Conservation (phyloP, 2,797 vertebrate genomes). For the Gouania willdenowi region DNA sequence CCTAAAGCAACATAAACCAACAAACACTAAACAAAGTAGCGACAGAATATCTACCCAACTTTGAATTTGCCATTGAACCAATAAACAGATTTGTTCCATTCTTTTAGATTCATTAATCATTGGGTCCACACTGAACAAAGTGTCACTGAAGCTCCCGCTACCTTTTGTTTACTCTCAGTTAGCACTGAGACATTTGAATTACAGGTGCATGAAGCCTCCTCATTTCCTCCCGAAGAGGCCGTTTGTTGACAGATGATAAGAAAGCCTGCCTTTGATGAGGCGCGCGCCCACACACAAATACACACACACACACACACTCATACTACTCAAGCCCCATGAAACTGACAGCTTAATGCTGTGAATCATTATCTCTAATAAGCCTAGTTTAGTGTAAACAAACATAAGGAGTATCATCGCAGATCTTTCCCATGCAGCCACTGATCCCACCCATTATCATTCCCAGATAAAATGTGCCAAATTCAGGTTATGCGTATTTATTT, state of each 20-base stretch:
- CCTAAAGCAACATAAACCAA: background rate
- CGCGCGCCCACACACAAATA: background rate
- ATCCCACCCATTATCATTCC: conserved; percentile 17
- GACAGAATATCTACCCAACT: background rate
- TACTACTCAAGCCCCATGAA: conserved; percentile 22
- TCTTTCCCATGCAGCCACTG: conserved; percentile 29
- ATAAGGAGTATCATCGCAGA: conserved; percentile 43
- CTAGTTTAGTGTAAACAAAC: conserved; percentile 70
- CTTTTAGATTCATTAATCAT: conserved; percentile 27
- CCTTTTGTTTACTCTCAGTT: conserved; percentile 39
- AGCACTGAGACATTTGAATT: conserved; percentile 61
- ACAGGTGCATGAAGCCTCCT: conserved; percentile 61
- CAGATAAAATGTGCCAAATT: conserved; percentile 40
- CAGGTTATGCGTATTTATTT: conserved; percentile 27
- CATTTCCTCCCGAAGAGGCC: conserved; percentile 50
- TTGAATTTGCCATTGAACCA: conserved; percentile 1
- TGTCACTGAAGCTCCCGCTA: conserved; percentile 5
- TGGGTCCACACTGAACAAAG: conserved; percentile 6
- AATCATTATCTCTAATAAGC: conserved; percentile 73
- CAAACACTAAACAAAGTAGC: background rate
- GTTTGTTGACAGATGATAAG: conserved; percentile 71
- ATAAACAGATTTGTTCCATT: background rate
- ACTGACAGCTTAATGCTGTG: conserved; percentile 56
- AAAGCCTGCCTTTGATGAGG: conserved; percentile 59
- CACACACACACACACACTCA: background rate